A percentile compares a stretch with the other conserved stretches of the same genome.
Conservation (phyloP, 2,888 invertebrate species). For the Eretmocerus hayati region DNA sequence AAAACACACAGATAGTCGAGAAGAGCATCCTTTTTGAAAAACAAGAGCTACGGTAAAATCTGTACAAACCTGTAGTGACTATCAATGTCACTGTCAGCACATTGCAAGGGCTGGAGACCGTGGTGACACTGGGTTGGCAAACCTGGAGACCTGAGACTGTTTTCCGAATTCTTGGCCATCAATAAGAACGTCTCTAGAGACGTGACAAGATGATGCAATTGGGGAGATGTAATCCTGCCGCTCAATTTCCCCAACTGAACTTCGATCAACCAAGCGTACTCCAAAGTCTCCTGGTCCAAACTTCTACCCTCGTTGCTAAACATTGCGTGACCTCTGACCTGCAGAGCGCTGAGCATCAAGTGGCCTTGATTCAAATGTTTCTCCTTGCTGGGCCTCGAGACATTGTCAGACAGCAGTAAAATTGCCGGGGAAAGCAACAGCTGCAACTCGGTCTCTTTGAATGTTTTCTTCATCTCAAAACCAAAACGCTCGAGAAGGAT, state of each 20-base stretch:
- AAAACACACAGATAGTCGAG: too few species aligned
- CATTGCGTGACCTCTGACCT: conserved; percentile 91
- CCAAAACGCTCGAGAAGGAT: conserved; percentile 84
- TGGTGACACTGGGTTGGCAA: conserved; percentile 73
- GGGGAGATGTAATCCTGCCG: conserved; percentile 84
- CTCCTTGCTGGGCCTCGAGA: conserved; percentile 62
- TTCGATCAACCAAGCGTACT: conserved; percentile 97
- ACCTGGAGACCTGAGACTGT: conserved; percentile 77
- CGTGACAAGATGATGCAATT: conserved; percentile 78
- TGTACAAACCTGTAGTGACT: conserved; percentile 58
- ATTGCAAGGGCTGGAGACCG: conserved; percentile 63
- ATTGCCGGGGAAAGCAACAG: conserved; percentile 83
- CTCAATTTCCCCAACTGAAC: conserved; percentile 88
- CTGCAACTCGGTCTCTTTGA: conserved; percentile 86
- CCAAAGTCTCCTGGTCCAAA: conserved; percentile 88
- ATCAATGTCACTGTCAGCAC: conserved; percentile 62
- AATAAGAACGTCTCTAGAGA: conserved; percentile 84
- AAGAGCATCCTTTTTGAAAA: too few species aligned
- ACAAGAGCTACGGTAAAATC: too few species aligned
- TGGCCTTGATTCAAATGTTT: conserved; percentile 77
- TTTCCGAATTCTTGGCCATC: conserved; percentile 81
- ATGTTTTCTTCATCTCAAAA: conserved; percentile 95
- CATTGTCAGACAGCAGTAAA: conserved; percentile 68
- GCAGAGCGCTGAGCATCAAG: conserved; percentile 75
- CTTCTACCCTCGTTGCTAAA: conserved; percentile 88